Evolutionary conservation across 2,888 invertebrate species (phyloP).

Genomic region (Idaea aversata): DNA sequence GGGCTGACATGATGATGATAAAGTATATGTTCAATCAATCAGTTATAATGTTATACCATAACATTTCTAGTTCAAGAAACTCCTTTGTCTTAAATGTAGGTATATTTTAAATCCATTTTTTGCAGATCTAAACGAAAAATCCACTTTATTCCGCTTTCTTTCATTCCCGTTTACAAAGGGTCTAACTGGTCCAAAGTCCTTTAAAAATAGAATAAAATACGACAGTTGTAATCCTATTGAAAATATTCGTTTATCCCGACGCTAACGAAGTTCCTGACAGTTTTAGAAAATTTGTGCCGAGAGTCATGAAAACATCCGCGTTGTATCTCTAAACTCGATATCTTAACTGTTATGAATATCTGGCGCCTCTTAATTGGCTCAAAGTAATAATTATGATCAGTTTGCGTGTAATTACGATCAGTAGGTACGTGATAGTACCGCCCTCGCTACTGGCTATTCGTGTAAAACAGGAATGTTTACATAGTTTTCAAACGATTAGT

Average conservation of each 20-base stretch:
- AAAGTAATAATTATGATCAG: conserved; percentile 76
- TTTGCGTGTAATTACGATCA: conserved; percentile 59
- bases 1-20: too few relatives aligned
- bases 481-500: background rate
- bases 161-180: background rate
- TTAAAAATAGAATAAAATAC: background rate
- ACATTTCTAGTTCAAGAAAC: background rate
- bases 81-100: background rate
- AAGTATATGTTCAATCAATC: too few relatives aligned
- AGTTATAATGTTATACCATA: background rate
- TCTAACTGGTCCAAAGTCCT: background rate
- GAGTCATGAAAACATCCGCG: background rate
- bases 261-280: background rate
- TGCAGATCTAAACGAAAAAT: background rate
- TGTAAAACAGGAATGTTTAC: background rate
- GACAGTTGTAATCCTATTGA: background rate
- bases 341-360: conserved; percentile 9
- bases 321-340: background rate
- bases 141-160: background rate
- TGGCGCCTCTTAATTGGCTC: conserved; percentile 76
- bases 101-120: background rate
- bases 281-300: background rate
- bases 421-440: conserved; percentile 18
- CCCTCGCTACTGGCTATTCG: conserved; percentile 43
- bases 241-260: background rate